Base-by-base conservation (phyloP, 2,888 invertebrate genomes). In the Amphipyra tragopoginis region DNA sequence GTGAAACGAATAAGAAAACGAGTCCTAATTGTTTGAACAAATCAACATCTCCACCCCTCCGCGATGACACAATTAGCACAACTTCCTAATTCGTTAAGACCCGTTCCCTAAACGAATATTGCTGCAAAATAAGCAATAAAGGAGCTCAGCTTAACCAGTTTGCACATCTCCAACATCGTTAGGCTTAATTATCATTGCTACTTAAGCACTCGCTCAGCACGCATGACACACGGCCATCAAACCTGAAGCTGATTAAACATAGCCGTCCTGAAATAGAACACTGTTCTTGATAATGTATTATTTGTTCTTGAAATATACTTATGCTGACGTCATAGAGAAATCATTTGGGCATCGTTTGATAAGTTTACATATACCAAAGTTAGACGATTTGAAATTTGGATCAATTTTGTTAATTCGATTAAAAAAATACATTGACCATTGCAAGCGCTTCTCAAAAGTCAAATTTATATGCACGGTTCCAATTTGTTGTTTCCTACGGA, bases 151-250 rank as follows among this genome's bases (percentile, higher is more conserved):
- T 85, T 79, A 89, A 90, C 91, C 92, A 89, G 89, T 92, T 93
- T 86, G 85, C 92, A 89, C 91, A 90, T 92, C 87, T 90, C 87
- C 83, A 80, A 88, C 87, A 80, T 86, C 88, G 87, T 94, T 90
- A 83, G 79, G 84, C 86, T 90, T 93, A 91, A 94, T 93, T 93
- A 90, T 91, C 84, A 90, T 91, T 88, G 89, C 89, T 88, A 86
- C 86, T 89, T 89, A 85, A 85, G 84, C 75, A 81, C 81, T 84
- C 80, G 74, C 82, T 81, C 79, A 79, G 83, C 79, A 68, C 70
- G 58, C 73, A 72, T 72, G 81, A 85, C 81, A 82, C 80, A 80
- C 76, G 61, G 74, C 52, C 77, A 59, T 79, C 66, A 76, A 56
- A 58, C 36, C 33, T 39, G 40, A 4, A 44, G 48, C 36, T 49